Evolutionary conservation across 2,797 vertebrate species (phyloP).

Genomic region (Tachyglossus aculeatus): DNA sequence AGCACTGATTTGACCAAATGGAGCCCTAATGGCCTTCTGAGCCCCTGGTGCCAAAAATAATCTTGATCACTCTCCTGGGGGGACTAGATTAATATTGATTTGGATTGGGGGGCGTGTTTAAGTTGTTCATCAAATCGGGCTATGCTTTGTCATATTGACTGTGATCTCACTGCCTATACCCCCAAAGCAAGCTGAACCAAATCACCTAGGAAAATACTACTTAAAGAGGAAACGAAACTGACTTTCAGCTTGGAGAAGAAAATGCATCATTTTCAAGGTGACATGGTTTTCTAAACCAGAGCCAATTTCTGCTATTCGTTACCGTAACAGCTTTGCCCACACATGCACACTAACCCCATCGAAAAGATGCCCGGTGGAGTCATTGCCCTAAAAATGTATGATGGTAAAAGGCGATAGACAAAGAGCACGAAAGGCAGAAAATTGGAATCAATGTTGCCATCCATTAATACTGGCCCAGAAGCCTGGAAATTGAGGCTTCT

Average conservation of each 20-base stretch:
- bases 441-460: too few species aligned
- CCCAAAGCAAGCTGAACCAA: not conserved
- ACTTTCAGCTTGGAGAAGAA: not conserved
- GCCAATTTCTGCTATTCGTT: slow-evolving; percentile 8
- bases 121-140: not conserved
- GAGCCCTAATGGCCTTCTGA: not conserved
- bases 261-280: slow-evolving; percentile 7
- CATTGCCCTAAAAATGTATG: too few species aligned
- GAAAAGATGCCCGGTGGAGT: too few species aligned
- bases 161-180: not conserved
- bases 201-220: slow-evolving; percentile 3
- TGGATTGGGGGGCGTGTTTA: not conserved
- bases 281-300: slow-evolving; percentile 31
- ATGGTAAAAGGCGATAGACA: too few species aligned
- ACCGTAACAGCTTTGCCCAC: too few species aligned
- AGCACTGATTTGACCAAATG: not conserved
- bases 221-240: slow-evolving; percentile 1
- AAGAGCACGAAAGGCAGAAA: too few species aligned
- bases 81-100: not conserved
- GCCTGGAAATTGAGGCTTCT: too few species aligned
- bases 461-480: too few species aligned
- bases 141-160: not conserved
- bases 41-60: rapidly evolving
- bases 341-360: too few species aligned
- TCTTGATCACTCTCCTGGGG: too few species aligned